Conservation (phyloP, 2,113 vertebrate genomes). For the Penelope pileata region DNA sequence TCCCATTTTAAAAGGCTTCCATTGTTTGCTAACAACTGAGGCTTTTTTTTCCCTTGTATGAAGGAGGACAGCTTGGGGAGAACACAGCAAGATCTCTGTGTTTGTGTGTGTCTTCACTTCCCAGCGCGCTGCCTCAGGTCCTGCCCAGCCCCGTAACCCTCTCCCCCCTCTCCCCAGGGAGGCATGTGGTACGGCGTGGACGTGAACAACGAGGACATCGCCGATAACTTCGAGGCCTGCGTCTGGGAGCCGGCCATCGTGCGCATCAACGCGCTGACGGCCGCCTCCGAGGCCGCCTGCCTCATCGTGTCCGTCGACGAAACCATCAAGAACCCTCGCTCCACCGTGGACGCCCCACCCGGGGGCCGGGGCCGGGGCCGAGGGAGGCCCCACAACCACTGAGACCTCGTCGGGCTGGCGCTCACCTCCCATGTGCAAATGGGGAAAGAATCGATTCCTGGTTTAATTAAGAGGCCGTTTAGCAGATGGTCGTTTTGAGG, state of each 20-base stretch:
- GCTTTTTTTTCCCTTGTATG: too few relatives aligned
- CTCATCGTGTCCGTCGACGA: conserved; percentile 95
- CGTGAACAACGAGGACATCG: conserved; percentile 93
- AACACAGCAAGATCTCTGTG: accelerated
- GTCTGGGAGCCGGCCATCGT: conserved; percentile 96
- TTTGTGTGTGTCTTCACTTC: not conserved
- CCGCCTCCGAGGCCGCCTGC: conserved; percentile 93
- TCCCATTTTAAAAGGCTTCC: not conserved
- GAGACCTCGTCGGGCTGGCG: not conserved
- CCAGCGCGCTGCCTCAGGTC: accelerated
- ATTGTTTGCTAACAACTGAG: not conserved
- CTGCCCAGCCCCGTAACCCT: accelerated
- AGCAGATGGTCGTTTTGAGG: not conserved
- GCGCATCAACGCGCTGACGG: conserved; percentile 92
- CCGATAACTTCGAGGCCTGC: conserved; percentile 89
- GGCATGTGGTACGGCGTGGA: conserved; percentile 96
- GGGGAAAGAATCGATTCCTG: not conserved
- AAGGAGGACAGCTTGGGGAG: not conserved
- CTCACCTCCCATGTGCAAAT: not conserved
- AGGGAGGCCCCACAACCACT: conserved; percentile 84
- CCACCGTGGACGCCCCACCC: conserved; percentile 75
- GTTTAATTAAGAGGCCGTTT: not conserved
- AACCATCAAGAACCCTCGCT: conserved; percentile 95
- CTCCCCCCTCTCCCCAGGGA: conserved; percentile 72
- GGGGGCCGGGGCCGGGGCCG: conserved; percentile 79